Evolutionary conservation across 2,113 vertebrate species (phyloP), one percentile per base, ranked within the genome.

Genomic region (Marcusenius ussheri): DNA sequence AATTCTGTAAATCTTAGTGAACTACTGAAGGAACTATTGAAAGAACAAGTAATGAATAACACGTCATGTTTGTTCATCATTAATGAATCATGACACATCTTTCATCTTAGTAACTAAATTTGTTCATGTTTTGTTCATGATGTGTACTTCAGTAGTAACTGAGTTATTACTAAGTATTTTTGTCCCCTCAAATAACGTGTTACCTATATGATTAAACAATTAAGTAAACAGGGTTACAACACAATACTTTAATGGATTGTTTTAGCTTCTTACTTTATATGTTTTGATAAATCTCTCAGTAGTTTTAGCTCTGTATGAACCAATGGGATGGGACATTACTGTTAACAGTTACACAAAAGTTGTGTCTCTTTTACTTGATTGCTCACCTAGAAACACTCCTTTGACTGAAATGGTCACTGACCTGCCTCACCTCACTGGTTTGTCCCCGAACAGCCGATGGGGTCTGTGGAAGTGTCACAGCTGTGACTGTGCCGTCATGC

Each of bases 401-500:
- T 53, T 90, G 93, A 92, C 91, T 94, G 90, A 90, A 92, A 92
- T 62, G 89, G 92, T 93, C 93, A 91, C 92, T 92, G 92, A 93
- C 91, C 93, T 92, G 94, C 92, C 93, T 91, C 93, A 92, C 92
- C 92, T 91, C 90, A 92, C 91, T 90, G 92, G 94, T 93, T 94
- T 91, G 92, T 94, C 94, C 92, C 93, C 91, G 93, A 93, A 94
- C 93, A 91, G 93, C 93, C 91, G 89, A 80, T 87, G 27, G 92
- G 31, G 92, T 90, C 92, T 92, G 88, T 91, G 91, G 92, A 94
- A 91, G 92, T 94, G 94, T 92, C 94, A 94, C 93, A 94, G 95
- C 93, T 94, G 94, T 95, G 94, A 95, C 94, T 92, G 94, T 95
- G 94, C 94, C 92, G 94, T 94, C 93, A 94, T 91, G 92, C 94